A percentile compares a stretch with the other conserved stretches of the same genome.
Evolutionary conservation across 2,888 invertebrate genomes (phyloP).

Genomic region (Gasteruption jaculator): DNA sequence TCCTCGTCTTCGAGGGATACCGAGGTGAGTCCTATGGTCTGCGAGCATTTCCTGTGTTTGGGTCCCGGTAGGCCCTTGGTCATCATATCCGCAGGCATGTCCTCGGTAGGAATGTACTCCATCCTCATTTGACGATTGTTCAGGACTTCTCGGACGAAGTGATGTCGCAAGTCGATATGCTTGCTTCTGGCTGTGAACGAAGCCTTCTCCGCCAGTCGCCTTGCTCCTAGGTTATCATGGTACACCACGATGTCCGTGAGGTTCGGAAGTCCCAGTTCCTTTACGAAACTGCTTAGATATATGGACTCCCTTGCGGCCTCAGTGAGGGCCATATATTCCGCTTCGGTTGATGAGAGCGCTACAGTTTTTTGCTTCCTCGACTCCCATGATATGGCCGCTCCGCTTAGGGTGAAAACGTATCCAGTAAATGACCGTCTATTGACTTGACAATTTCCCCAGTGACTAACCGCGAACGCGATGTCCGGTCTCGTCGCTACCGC

Average conservation of each 20-base stretch:
- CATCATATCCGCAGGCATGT: neutral
- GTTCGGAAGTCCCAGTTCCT: slow-evolving; percentile 2
- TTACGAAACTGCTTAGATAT: neutral
- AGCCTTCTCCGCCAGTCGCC: slow-evolving; percentile 3
- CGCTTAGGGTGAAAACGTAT: slow-evolving; percentile 7
- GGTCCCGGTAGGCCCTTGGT: neutral
- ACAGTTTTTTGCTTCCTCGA: slow-evolving; percentile 12
- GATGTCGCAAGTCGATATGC: slow-evolving; percentile 16
- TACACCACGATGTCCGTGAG: neutral
- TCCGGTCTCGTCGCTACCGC: slow-evolving; percentile 22
- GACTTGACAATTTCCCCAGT: slow-evolving; percentile 11
- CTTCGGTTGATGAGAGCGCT: slow-evolving; percentile 9
- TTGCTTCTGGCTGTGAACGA: slow-evolving; percentile 6
- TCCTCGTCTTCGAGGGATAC: neutral
- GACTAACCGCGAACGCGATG: slow-evolving; percentile 21
- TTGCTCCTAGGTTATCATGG: slow-evolving; percentile 17
- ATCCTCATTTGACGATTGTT: slow-evolving; percentile 4
- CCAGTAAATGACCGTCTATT: slow-evolving; percentile 19
- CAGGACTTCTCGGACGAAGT: slow-evolving; percentile 13
- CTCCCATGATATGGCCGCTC: slow-evolving; percentile 15
- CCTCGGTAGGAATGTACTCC: slow-evolving; percentile 3
- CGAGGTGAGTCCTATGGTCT: slow-evolving; percentile 3
- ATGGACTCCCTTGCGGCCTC: slow-evolving; percentile 7
- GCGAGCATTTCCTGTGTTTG: neutral
- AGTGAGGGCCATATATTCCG: slow-evolving; percentile 7